phyloP scores from a whole-genome alignment of 2,113 vertebrate genomes.

The Dasyornis broadbenti region DNA sequence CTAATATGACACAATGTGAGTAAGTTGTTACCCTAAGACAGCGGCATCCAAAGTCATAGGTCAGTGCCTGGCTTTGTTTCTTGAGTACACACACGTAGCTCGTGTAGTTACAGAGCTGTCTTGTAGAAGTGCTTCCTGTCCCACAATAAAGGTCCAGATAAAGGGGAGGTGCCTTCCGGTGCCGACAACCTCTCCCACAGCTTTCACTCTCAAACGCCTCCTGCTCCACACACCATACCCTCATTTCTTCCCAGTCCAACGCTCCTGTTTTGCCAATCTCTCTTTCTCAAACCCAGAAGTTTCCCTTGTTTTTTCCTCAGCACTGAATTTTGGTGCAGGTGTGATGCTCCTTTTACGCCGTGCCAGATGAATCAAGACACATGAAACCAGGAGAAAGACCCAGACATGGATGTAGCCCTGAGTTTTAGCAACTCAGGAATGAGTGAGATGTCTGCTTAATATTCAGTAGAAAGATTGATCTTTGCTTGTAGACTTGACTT shows the following conservation, averaged over 20 bases:
- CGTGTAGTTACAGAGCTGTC: rapidly evolving
- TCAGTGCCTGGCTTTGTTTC: background rate
- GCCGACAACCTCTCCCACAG: background rate
- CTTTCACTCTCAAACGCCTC: background rate
- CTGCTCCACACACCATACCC: background rate
- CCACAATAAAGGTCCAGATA: background rate
- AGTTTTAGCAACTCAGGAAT: background rate
- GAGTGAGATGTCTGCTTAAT: background rate
- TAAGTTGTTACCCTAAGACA: background rate
- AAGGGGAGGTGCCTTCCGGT: background rate
- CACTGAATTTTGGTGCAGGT: background rate
- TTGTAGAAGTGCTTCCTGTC: background rate
- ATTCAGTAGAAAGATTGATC: background rate
- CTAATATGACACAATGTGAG: background rate
- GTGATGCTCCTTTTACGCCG: background rate
- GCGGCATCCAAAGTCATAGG: background rate
- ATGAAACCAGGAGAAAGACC: background rate
- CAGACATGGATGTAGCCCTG: background rate
- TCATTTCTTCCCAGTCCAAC: background rate
- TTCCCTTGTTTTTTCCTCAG: background rate
- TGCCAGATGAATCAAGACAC: background rate
- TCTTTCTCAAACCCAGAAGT: background rate
- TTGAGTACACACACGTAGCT: background rate
- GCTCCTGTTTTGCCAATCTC: background rate
- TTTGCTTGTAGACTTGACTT: background rate